Evolutionary conservation across 2,888 invertebrate species (phyloP).

Genomic region (Meteorus colon): DNA sequence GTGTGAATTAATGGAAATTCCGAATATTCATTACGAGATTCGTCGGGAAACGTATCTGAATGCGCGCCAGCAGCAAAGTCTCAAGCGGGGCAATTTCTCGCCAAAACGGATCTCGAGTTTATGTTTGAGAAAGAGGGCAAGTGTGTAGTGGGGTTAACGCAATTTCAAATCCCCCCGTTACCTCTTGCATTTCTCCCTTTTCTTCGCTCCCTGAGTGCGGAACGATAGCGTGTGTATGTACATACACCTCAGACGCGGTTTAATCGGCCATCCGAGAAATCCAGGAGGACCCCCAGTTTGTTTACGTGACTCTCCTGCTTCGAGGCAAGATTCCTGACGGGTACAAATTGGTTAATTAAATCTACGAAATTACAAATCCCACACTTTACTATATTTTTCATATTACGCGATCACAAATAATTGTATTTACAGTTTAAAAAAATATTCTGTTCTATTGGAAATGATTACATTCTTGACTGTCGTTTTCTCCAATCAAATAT

Average conservation of each 20-base stretch:
- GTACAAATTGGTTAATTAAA: constrained; percentile 47
- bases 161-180: constrained; percentile 41
- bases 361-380: constrained; percentile 38
- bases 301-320: constrained; percentile 44
- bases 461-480: no score
- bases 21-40: constrained; percentile 33
- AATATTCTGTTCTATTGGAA: no score
- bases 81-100: constrained; percentile 42
- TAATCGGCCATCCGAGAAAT: constrained; percentile 47
- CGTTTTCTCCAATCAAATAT: no score
- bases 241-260: constrained; percentile 39
- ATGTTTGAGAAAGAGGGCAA: constrained; percentile 13
- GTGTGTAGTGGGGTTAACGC: constrained; percentile 42
- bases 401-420: background rate
- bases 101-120: constrained; percentile 44
- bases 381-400: background rate
- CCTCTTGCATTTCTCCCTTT: constrained; percentile 4
- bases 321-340: constrained; percentile 40
- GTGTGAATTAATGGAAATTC: constrained; percentile 31
- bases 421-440: no score
- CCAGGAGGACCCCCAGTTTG: constrained; percentile 42
- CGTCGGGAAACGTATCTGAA: background rate
- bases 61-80: constrained; percentile 30
- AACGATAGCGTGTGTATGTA: constrained; percentile 41
- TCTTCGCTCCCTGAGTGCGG: background rate